Evolutionary conservation across 2,113 vertebrate genomes (phyloP).

Genomic region (Oreochromis aureus): DNA sequence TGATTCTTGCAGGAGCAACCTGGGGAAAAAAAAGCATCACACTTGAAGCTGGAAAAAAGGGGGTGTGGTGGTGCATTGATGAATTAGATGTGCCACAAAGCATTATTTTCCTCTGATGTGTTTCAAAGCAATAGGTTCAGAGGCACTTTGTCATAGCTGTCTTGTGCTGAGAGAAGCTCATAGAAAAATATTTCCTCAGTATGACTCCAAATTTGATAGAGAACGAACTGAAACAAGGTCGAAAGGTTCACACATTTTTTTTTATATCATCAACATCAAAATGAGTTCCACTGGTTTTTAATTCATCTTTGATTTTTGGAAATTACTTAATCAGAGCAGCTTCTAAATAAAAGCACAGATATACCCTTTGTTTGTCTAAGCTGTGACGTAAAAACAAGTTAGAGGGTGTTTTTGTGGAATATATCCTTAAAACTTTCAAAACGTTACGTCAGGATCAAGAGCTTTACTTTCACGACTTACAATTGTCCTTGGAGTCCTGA

Average conservation of each 20-base stretch:
- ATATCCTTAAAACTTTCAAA: neutral
- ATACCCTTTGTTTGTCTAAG: neutral
- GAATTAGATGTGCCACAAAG: constrained; percentile 32
- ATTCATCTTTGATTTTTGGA: neutral
- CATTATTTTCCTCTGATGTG: constrained; percentile 40
- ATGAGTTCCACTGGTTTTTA: neutral
- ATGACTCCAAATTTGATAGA: neutral
- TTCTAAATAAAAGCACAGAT: neutral
- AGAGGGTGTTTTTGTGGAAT: neutral
- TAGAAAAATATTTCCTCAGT: neutral
- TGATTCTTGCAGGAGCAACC: constrained; percentile 7
- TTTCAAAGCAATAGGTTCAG: constrained; percentile 34
- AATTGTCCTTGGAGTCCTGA: neutral
- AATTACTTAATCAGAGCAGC: neutral
- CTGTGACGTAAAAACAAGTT: neutral
- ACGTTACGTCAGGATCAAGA: neutral
- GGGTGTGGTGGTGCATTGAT: constrained; percentile 10
- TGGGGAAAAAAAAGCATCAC: neutral
- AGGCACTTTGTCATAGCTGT: constrained; percentile 31
- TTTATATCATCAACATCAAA: neutral
- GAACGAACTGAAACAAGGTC: neutral
- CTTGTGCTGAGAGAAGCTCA: neutral
- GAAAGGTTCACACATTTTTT: neutral
- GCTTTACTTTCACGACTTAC: neutral
- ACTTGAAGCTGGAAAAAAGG: neutral